phyloP scores from a whole-genome alignment of 2,888 invertebrate genomes.

The Arrhopalites spinosus region DNA sequence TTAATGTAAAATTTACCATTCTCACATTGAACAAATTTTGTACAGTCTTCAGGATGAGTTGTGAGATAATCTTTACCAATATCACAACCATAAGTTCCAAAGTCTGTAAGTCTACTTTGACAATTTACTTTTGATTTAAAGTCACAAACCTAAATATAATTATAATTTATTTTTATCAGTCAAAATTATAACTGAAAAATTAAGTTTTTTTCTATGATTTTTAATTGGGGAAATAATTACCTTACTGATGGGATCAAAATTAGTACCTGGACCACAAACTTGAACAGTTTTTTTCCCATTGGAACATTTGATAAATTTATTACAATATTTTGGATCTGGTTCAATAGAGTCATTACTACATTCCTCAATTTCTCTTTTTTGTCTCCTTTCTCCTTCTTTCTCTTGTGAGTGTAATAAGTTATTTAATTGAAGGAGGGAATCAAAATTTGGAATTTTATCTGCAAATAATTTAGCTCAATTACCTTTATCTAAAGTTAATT shows the following conservation, averaged over 20 bases:
- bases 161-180: background rate
- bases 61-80: background rate
- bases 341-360: slow-evolving; percentile 28
- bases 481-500: background rate
- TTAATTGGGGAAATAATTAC: background rate
- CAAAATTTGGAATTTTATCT: background rate
- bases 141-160: slow-evolving; percentile 39
- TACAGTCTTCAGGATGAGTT: slow-evolving; percentile 50
- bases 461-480: background rate
- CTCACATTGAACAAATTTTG: slow-evolving; percentile 54
- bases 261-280: slow-evolving; percentile 3
- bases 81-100: slow-evolving; percentile 50
- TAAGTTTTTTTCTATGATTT: background rate
- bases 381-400: background rate
- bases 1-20: slow-evolving; percentile 46
- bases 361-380: background rate
- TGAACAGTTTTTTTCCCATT: background rate
- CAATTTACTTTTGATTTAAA: slow-evolving; percentile 51
- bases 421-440: background rate
- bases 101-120: slow-evolving; percentile 42
- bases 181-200: background rate
- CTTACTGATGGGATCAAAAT: background rate
- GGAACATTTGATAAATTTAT: slow-evolving; percentile 46
- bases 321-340: slow-evolving; percentile 48
- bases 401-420: background rate